Percentiles rank a stretch among this genome's conserved stretches.
These are phyloP conservation scores for Dorcus parallelipipedus DNA, from an alignment of 2,888 invertebrate genomes.

Conservation along the genomic window DNA sequence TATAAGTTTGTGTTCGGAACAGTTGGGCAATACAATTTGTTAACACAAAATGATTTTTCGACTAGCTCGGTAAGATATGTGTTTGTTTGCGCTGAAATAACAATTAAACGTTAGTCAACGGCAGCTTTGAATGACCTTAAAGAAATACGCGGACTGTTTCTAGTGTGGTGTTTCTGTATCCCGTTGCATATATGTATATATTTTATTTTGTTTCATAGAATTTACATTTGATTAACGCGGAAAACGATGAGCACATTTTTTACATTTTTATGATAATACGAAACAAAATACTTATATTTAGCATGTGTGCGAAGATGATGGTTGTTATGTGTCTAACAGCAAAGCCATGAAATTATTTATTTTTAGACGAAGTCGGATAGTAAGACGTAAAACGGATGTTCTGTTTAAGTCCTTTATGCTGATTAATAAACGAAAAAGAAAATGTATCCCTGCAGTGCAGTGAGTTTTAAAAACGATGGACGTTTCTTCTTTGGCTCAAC, in stretches of 20 bases:
- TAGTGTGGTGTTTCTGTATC: no score
- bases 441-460: constrained; percentile 20
- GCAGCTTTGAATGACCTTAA: background rate
- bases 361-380: constrained; percentile 21
- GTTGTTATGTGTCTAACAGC: no score
- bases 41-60: constrained; percentile 21
- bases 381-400: constrained; percentile 20
- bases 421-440: constrained; percentile 18
- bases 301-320: no score
- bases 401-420: constrained; percentile 16
- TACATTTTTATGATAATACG: no score
- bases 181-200: no score
- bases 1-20: constrained; percentile 18
- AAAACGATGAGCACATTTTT: no score
- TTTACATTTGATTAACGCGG: no score
- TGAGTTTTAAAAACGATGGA: no score
- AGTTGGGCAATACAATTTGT: constrained; percentile 7
- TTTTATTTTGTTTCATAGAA: no score
- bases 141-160: no score
- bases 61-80: constrained; percentile 31
- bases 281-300: no score
- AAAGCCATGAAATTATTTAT: constrained; percentile 9
- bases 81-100: constrained; percentile 18
- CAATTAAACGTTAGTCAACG: constrained; percentile 3
- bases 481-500: constrained; percentile 18